phyloP scores from a whole-genome alignment of 1,140 invertebrate species.

The Paramacrobiotus metropolitanus region DNA sequence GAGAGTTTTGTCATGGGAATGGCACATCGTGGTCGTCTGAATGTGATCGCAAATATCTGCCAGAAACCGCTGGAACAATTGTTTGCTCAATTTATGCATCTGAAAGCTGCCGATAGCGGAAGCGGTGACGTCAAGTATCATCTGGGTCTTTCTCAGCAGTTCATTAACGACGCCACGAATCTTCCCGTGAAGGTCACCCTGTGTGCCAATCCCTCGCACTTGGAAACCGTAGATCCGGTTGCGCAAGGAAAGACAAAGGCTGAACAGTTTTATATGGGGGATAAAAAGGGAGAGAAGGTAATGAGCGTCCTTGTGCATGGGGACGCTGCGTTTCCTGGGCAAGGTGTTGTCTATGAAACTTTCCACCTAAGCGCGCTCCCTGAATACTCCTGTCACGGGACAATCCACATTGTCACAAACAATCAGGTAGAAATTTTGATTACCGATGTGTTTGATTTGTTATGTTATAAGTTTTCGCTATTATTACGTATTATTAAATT shows the following conservation, averaged over 20 bases:
- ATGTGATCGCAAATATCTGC: conserved; percentile 5
- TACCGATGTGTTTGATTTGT: neutral
- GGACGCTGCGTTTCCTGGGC: conserved; percentile 32
- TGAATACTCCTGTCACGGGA: conserved; percentile 29
- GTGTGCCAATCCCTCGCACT: conserved; percentile 5
- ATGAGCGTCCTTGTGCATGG: conserved; percentile 20
- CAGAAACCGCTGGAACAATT: conserved; percentile 1
- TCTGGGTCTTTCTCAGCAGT: neutral
- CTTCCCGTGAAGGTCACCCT: conserved; percentile 3
- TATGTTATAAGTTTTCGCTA: neutral
- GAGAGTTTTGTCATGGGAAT: conserved; percentile 6
- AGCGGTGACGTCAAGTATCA: conserved; percentile 8
- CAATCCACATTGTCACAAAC: conserved; percentile 30
- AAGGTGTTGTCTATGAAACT: conserved; percentile 33
- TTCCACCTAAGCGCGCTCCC: conserved; percentile 31
- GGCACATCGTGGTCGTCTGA: conserved; percentile 7
- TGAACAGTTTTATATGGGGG: conserved; percentile 1
- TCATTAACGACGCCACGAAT: neutral
- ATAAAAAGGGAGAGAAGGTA: neutral
- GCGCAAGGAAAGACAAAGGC: neutral
- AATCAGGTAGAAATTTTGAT: conserved; percentile 21
- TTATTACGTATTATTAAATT: too few relatives aligned
- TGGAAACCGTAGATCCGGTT: conserved; percentile 7
- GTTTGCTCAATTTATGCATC: conserved; percentile 2
- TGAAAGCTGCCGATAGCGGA: neutral